These are phyloP conservation scores for Ceratosolen fusciceps DNA, from an alignment of 1,140 invertebrate species.

Conservation along the genomic window DNA sequence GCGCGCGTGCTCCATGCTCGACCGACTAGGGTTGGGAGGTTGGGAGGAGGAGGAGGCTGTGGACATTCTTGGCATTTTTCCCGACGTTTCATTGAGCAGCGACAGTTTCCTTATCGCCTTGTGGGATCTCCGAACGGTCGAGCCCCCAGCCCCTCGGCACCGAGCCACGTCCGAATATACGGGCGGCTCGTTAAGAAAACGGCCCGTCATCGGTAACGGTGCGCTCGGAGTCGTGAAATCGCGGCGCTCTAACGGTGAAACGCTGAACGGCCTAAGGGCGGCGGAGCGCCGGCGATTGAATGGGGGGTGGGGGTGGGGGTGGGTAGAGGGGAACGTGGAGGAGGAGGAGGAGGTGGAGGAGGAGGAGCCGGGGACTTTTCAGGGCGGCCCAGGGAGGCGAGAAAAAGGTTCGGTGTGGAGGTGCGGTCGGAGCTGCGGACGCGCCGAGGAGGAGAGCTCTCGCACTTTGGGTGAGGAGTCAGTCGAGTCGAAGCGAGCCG, in stretches of 20 bases:
- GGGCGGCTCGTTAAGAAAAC: not conserved
- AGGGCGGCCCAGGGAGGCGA: too few species aligned
- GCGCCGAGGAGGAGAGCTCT: not conserved
- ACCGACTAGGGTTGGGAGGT: too few species aligned
- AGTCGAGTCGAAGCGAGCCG: not conserved
- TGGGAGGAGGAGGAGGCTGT: too few species aligned
- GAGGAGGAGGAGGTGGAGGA: too few species aligned
- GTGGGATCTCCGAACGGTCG: not conserved
- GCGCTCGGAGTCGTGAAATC: not conserved
- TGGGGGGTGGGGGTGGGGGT: too few species aligned
- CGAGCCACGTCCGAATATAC: not conserved
- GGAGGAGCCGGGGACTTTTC: too few species aligned
- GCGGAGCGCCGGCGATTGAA: too few species aligned
- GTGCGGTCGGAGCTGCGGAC: slow-evolving; percentile 35
- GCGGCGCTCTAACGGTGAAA: not conserved
- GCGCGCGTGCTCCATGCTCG: too few species aligned
- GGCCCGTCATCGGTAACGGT: not conserved
- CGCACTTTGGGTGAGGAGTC: not conserved
- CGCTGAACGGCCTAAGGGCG: too few species aligned
- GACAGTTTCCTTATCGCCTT: slow-evolving; percentile 26
- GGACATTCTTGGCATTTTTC: slow-evolving; percentile 65
- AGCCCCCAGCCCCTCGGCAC: not conserved
- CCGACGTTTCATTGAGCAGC: slow-evolving; percentile 52
- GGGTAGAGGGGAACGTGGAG: too few species aligned
- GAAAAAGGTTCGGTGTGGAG: slow-evolving; percentile 57